These are phyloP conservation scores for Pogoniulus pusillus DNA, from an alignment of 2,797 vertebrate species.

Conservation along the genomic window DNA sequence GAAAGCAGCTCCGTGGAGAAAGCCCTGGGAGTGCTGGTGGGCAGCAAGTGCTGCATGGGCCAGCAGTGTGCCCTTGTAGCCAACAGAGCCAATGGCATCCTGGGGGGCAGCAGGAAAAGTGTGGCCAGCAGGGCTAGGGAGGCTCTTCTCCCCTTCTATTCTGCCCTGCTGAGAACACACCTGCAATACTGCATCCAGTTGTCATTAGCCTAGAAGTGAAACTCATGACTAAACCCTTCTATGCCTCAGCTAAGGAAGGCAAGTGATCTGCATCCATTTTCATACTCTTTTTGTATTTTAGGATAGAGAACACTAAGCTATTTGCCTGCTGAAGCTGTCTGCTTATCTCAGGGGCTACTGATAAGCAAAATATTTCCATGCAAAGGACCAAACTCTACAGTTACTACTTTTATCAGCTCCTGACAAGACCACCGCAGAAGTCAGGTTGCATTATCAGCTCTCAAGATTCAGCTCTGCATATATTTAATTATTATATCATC, in stretches of 20 bases:
- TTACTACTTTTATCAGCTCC: neutral
- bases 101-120: no score
- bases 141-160: no score
- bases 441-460: neutral
- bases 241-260: neutral
- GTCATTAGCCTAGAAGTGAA: neutral
- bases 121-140: no score
- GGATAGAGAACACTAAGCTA: neutral
- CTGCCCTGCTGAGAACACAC: no score
- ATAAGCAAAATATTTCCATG: neutral
- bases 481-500: neutral
- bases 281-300: neutral
- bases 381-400: neutral
- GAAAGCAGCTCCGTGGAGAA: no score
- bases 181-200: no score
- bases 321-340: neutral
- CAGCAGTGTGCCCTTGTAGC: no score
- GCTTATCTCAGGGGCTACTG: neutral
- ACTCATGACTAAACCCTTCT: neutral
- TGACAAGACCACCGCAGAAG: neutral
- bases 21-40: no score
- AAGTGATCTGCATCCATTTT: rapidly evolving
- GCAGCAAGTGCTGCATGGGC: no score
- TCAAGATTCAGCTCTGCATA: neutral
- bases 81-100: no score